Base-by-base conservation (phyloP, 2,113 vertebrate species). In the Laticauda laticaudata region DNA sequence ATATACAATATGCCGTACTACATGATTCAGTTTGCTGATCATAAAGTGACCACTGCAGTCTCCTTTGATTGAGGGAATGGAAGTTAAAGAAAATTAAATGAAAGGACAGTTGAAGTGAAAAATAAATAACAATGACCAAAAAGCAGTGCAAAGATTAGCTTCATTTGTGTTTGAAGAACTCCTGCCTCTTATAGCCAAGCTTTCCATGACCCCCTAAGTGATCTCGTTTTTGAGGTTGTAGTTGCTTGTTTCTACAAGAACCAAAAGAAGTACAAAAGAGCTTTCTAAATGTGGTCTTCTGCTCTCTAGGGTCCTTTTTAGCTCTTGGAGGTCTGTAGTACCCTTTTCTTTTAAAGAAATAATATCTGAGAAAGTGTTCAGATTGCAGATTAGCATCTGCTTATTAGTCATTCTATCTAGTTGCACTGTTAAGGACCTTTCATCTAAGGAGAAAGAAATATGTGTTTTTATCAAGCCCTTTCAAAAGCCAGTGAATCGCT, bases 201-300 rank as follows among this genome's bases (percentile, higher is more conserved):
- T 97, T 98, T 94, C 94, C 93, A 91, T 89, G 95, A 96, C 93
- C 98, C 96, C 95, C 93, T 86, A 3, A 51, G 93, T 93, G 96
- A 55, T 93, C 56, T 96, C 88, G 91, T 90, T 96, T 95, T 95
- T 93, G 93, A 96, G 94, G 95, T 93, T 96, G 90, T 92, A 96
- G 96, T 95, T 95, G 92, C 94, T 96, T 92, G 95, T 96, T 98
- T 96, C 96, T 96, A 96, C 95, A 97, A 93, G 93, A 98, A 97
- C 96, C 21, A 91, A 96, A 92, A 97, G 93, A 92, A 97, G 93
- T n/a, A 39, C 54, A 69, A 12, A 89, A 89, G 93, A 94, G 14
- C 26, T 61, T 93, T 91, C 75, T 69, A 93, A 45, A 92, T 88
- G 39, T 45, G 39, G 18, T 26, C 89, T 18, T 86, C 2, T 93